A percentile compares a stretch with the other conserved stretches of the same genome.
Conservation (phyloP, 2,113 vertebrate genomes). For the Limnothrissa miodon region DNA sequence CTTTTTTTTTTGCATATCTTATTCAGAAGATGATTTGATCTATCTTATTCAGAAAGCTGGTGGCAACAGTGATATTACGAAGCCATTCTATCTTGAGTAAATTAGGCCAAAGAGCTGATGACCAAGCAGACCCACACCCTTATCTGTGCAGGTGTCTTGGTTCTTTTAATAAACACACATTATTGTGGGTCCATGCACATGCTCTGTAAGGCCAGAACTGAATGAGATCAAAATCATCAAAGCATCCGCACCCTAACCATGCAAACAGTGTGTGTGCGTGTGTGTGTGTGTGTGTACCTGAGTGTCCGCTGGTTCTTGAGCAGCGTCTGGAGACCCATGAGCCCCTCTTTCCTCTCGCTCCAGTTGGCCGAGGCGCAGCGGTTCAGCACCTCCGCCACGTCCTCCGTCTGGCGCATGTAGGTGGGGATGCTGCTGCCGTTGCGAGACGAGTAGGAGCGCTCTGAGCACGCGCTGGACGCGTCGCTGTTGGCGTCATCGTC, state of each 20-base stretch:
- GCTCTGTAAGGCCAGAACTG: not conserved
- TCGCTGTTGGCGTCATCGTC: slow-evolving; percentile 97
- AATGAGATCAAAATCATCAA: not conserved
- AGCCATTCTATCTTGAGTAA: too few species aligned
- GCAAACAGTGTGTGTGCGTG: not conserved
- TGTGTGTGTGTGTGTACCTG: slow-evolving; percentile 68
- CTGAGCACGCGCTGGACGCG: slow-evolving; percentile 93
- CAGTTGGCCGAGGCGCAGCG: slow-evolving; percentile 95
- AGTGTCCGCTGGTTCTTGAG: slow-evolving; percentile 93
- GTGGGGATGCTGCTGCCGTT: slow-evolving; percentile 93
- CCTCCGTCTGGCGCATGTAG: slow-evolving; percentile 94
- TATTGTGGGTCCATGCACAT: too few species aligned
- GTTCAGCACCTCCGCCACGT: slow-evolving; percentile 94
- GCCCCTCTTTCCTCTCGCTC: slow-evolving; percentile 95
- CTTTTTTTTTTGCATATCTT: too few species aligned
- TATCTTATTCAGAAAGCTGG: too few species aligned
- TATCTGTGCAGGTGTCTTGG: too few species aligned
- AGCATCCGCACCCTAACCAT: not conserved
- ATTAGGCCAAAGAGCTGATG: too few species aligned
- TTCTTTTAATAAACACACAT: too few species aligned
- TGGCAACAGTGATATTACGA: too few species aligned
- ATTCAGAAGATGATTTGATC: too few species aligned
- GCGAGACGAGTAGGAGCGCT: slow-evolving; percentile 91
- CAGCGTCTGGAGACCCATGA: slow-evolving; percentile 88
- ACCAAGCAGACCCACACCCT: too few species aligned